Evolutionary conservation across 2,888 invertebrate species (phyloP), one percentile per base, ranked within the genome.

Genomic region (Lepidocyrtinus sp.): DNA sequence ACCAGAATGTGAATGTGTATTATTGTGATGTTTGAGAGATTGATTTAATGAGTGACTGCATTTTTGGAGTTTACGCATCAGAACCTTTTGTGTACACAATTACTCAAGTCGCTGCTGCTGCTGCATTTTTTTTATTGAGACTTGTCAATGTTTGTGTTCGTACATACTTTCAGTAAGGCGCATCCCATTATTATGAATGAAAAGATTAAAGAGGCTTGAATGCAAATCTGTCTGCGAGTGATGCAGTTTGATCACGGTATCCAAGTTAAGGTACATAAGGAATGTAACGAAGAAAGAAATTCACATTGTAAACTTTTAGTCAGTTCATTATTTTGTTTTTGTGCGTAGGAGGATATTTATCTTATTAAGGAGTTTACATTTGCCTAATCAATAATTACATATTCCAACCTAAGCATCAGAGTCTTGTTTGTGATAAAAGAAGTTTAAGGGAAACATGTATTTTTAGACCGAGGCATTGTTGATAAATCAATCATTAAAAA

Each of bases 51-150:
- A 73, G 26, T 65, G 59, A 65, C 64, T 73, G 73, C 55, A 63
- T 65, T 73, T 64, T 73, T 73, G 36, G 65, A 63, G 65, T 73
- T 64, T 65, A 73, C 65, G 73, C 73, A 65, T 73, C 73, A 73
- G 19, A 61, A 73, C 64, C 45, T 50, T 50, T 50, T 50, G 50
- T 50, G 50, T 50, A 50, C 50, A 50, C 50, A 50, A 50, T 50
- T 50, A 12, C 50, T 50, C 50, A 50, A 50, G n/a, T 50, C n/a
- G 17, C 50, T 50, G 50, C n/a, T n/a, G n/a, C n/a, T n/a, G 50
- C n/a, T 50, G 50, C 50, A 50, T 36, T 36, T 50, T 50, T 50
- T 50, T 50, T 50, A 50, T 50, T 50, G 50, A 50, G 50, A 50
- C 50, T 50, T 50, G 50, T 50, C 50, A 50, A 12, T 50, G 50